Conservation (phyloP, 2,888 invertebrate genomes). For the Artemia sp. region DNA sequence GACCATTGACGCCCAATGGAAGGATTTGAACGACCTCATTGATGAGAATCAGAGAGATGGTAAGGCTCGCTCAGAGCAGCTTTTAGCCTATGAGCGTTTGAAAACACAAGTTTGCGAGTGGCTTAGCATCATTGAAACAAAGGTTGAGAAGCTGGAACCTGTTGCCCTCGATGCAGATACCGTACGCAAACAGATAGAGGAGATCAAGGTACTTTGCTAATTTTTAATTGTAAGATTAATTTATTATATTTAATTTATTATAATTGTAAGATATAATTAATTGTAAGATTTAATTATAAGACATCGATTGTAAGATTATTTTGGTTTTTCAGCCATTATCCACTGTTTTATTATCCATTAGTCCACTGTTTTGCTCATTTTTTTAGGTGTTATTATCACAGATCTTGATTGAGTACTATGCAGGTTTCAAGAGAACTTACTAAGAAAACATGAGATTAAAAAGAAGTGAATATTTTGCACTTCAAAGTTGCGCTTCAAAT, state of each 20-base stretch:
- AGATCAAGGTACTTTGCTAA: constrained; percentile 32
- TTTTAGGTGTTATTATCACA: too few species aligned
- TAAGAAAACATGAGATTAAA: constrained; percentile 47
- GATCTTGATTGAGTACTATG: too few species aligned
- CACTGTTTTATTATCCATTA: too few species aligned
- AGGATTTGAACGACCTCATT: constrained; percentile 58
- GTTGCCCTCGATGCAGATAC: constrained; percentile 75
- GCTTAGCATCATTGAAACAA: constrained; percentile 60
- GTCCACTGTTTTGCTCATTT: too few species aligned
- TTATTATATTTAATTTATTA: background rate
- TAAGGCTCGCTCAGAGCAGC: constrained; percentile 65
- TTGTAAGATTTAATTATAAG: background rate
- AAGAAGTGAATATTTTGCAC: constrained; percentile 3
- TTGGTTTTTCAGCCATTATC: too few species aligned
- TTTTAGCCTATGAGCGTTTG: constrained; percentile 64
- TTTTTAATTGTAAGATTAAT: background rate
- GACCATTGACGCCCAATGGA: constrained; percentile 71
- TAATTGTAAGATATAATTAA: background rate
- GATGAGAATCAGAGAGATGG: constrained; percentile 70
- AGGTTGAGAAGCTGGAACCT: constrained; percentile 55
- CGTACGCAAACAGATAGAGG: constrained; percentile 54
- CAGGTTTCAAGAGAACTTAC: too few species aligned
- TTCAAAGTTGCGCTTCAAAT: too few species aligned
- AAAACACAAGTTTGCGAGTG: constrained; percentile 66
- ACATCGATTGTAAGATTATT: too few species aligned